Evolutionary conservation across 1,140 invertebrate genomes (phyloP), one percentile per base, ranked within the genome.

Genomic region (Pteromalus puparum): DNA sequence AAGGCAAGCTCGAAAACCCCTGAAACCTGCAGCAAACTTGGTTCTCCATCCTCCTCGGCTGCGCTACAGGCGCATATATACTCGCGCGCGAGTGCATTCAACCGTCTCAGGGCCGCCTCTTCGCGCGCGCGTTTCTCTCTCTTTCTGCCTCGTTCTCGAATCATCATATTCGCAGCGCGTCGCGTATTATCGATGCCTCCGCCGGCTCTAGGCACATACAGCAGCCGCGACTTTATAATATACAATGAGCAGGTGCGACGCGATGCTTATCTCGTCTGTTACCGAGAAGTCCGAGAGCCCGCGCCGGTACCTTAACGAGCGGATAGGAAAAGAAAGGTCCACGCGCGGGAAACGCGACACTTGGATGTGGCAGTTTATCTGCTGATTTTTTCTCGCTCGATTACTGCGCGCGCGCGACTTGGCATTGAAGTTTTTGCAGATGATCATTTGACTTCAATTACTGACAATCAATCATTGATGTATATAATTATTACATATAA

Each of bases 181-280:
- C 76, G 76, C 53, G 48, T 53, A 34, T 53, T 28, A 75, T 75
- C 38, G 73, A 48, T 75, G 38, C 73, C 38, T 61, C 48, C 26
- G 68, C 48, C 26, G 68, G 12, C 68, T 18, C 24, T 28, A 26
- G 24, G 28, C 68, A 70, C 28, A 70, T 34, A 34, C 48, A 18
- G 76, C 76, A 30, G 46, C 18, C 10, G 28, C 28, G 18, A 28
- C 10, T 26, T 70, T 13, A n/a, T 30, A 28, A 34, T 26, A 6
- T 28, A 65, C 76, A 78, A 30, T 65, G 76, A 53, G 24, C 68
- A 78, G 48, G 76, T 78, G 76, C n/a, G 34, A 34, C 76, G 53
- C 76, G 76, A 78, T 78, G 26, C 74, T 74, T 74, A 74, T 74
- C 38, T 24, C 21, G 30, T 2, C 21, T 15, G 28, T 15, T 73